phyloP scores from a whole-genome alignment of 2,113 vertebrate species.

The Etia nguti region DNA sequence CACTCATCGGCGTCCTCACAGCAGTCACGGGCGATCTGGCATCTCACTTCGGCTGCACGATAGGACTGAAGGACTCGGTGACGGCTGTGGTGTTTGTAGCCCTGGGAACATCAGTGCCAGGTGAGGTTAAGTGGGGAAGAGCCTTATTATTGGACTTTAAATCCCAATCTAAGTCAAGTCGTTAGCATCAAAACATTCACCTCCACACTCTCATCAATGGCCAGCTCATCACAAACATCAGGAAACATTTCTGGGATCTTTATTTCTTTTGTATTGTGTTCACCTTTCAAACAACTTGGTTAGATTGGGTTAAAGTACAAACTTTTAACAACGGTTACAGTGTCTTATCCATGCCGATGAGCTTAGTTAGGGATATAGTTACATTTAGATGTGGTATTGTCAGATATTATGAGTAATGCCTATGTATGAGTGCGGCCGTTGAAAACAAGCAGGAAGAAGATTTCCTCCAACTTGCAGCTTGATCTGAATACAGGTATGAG shows the following conservation, averaged over 20 bases:
- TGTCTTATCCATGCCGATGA: background rate
- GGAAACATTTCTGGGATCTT: background rate
- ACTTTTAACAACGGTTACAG: background rate
- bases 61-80: constrained; percentile 81
- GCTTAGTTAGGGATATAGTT: background rate
- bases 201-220: background rate
- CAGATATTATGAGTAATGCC: background rate
- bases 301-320: background rate
- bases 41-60: constrained; percentile 80
- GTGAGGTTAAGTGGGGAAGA: constrained; percentile 30
- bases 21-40: constrained; percentile 80
- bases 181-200: background rate
- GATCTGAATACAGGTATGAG: background rate
- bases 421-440: background rate
- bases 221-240: background rate
- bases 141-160: background rate
- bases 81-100: constrained; percentile 83
- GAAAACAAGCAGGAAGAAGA: background rate
- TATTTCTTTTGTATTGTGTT: background rate
- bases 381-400: background rate
- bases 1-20: constrained; percentile 76
- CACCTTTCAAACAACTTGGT: background rate
- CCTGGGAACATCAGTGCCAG: constrained; percentile 79
- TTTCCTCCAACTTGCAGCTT: background rate
- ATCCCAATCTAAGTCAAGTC: background rate